Evolutionary conservation across 1,140 invertebrate species (phyloP).

Genomic region (Metaphire vulgaris): DNA sequence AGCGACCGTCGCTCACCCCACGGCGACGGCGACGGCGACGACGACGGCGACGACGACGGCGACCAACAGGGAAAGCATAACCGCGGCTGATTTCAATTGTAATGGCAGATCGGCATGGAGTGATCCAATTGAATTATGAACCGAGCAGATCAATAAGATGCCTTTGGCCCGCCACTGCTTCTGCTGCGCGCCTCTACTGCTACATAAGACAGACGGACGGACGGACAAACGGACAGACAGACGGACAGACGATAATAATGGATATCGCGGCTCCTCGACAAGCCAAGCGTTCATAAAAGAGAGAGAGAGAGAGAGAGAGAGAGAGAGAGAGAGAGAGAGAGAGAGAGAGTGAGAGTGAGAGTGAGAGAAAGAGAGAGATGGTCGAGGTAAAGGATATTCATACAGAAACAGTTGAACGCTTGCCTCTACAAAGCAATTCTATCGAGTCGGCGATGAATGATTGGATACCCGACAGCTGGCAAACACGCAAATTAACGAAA

Average conservation of each 20-base stretch:
- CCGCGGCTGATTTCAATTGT: background rate
- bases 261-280: no score
- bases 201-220: background rate
- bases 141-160: background rate
- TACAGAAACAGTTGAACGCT: background rate
- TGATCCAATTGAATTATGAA: background rate
- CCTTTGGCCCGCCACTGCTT: background rate
- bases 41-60: no score
- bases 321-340: no score
- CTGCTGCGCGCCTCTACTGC: background rate
- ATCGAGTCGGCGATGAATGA: no score
- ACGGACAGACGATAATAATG: no score
- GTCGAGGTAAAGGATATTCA: background rate
- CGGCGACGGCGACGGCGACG: background rate
- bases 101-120: background rate
- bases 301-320: no score
- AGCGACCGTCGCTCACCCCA: background rate
- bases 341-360: no score
- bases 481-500: no score
- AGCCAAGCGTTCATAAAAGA: no score
- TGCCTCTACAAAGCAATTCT: background rate
- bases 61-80: conserved; percentile 2
- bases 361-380: no score
- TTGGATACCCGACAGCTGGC: no score
- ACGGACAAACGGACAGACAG: background rate